Evolutionary conservation across 1,140 invertebrate genomes (phyloP).

Genomic region (Philopotamus ludificatus): DNA sequence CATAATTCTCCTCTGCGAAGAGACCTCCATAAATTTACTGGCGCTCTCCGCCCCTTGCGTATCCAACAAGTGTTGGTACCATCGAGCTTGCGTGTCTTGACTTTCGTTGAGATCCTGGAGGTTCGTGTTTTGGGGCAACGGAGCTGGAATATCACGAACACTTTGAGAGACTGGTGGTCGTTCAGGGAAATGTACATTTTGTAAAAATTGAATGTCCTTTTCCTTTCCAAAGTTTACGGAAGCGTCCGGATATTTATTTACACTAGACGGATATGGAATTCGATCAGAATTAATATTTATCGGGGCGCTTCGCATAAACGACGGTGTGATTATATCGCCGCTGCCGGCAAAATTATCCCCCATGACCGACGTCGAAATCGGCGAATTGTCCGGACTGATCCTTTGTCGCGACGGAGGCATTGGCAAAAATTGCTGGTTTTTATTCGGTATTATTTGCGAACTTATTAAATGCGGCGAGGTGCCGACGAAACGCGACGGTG

Average conservation of each 20-base stretch:
- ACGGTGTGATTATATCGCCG: constrained; percentile 25
- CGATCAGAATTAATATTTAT: constrained; percentile 28
- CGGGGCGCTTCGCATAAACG: constrained; percentile 33
- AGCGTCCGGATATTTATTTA: constrained; percentile 34
- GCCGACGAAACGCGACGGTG: constrained; percentile 14
- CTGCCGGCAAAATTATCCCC: constrained; percentile 30
- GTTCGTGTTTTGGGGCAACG: constrained; percentile 43
- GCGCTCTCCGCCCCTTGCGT: constrained; percentile 47
- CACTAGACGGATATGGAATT: constrained; percentile 22
- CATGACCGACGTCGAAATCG: constrained; percentile 20
- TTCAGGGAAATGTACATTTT: constrained; percentile 57
- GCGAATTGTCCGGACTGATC: constrained; percentile 34
- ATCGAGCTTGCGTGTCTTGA: constrained; percentile 44
- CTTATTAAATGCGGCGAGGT: constrained; percentile 21
- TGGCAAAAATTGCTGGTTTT: constrained; percentile 32
- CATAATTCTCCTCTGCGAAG: constrained; percentile 30
- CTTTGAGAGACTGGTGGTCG: constrained; percentile 45
- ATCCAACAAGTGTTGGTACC: constrained; percentile 52
- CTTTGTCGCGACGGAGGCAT: constrained; percentile 31
- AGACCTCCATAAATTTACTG: constrained; percentile 47
- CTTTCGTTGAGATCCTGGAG: constrained; percentile 37
- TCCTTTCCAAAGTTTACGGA: constrained; percentile 34
- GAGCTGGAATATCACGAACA: constrained; percentile 47
- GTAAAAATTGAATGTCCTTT: constrained; percentile 55
- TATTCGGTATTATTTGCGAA: constrained; percentile 35